Conservation (phyloP, 1,140 invertebrate species). For the Diprion similis region DNA sequence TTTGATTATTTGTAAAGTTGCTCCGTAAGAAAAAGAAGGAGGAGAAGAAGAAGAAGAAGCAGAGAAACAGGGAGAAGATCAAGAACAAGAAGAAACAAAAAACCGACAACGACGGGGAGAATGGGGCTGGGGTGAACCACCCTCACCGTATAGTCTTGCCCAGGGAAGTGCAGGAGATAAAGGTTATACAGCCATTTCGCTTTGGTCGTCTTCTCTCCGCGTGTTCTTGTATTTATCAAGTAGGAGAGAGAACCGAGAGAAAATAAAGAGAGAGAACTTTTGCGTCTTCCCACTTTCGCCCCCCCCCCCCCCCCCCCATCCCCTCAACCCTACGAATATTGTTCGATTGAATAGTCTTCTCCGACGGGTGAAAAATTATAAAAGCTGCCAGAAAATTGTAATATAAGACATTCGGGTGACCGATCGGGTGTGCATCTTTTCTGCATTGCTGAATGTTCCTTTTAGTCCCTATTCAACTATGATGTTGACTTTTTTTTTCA, state of each 20-base stretch:
- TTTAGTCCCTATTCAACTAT: too few species aligned
- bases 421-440: too few species aligned
- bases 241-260: too few species aligned
- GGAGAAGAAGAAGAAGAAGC: neutral
- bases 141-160: neutral
- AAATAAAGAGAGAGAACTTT: too few species aligned
- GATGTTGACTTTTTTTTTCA: too few species aligned
- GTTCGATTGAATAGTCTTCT: slow-evolving; percentile 22
- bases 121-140: neutral
- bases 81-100: neutral
- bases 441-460: too few species aligned
- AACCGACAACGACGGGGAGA: neutral
- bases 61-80: slow-evolving; percentile 3
- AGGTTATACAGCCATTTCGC: slow-evolving; percentile 2
- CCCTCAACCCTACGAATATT: too few species aligned
- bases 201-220: neutral
- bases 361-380: neutral
- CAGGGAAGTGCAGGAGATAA: neutral
- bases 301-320: neutral
- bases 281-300: neutral
- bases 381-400: too few species aligned
- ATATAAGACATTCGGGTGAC: too few species aligned
- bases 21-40: neutral
- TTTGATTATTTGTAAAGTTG: slow-evolving; percentile 21
- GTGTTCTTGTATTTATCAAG: neutral